phyloP scores from a whole-genome alignment of 1,140 invertebrate genomes.

The Cephus cinctus region DNA sequence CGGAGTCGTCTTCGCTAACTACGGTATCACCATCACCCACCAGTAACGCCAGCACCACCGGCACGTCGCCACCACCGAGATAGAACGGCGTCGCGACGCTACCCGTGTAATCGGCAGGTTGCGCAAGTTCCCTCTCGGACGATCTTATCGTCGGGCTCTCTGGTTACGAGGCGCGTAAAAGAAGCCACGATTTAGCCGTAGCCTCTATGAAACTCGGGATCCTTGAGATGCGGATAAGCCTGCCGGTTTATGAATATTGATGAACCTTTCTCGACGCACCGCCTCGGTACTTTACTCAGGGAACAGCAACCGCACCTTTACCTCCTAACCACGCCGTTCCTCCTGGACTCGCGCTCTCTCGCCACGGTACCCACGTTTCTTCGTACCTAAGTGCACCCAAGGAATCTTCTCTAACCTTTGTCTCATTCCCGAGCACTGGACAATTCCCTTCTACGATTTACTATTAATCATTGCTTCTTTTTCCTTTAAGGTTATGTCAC shows the following conservation, averaged over 20 bases:
- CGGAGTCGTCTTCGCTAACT: no score
- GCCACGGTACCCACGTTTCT: no score
- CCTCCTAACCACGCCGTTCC: constrained; percentile 8
- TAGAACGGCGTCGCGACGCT: constrained; percentile 4
- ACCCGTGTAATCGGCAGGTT: constrained; percentile 21
- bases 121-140: constrained; percentile 22
- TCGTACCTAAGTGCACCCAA: no score
- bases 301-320: constrained; percentile 33
- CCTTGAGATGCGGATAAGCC: constrained; percentile 46
- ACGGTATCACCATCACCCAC: neutral
- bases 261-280: constrained; percentile 44
- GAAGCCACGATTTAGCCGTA: constrained; percentile 1
- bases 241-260: constrained; percentile 54
- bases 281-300: no score
- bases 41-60: neutral
- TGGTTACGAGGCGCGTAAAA: constrained; percentile 29
- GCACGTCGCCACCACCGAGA: neutral
- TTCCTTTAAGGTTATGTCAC: neutral
- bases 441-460: no score
- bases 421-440: no score
- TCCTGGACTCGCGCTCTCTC: constrained; percentile 14
- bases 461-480: no score
- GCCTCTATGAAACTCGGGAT: constrained; percentile 21
- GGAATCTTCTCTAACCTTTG: no score
- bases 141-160: constrained; percentile 26